These are phyloP conservation scores for Micoletzkya japonica DNA, from an alignment of 2,888 invertebrate genomes.

Conservation along the genomic window DNA sequence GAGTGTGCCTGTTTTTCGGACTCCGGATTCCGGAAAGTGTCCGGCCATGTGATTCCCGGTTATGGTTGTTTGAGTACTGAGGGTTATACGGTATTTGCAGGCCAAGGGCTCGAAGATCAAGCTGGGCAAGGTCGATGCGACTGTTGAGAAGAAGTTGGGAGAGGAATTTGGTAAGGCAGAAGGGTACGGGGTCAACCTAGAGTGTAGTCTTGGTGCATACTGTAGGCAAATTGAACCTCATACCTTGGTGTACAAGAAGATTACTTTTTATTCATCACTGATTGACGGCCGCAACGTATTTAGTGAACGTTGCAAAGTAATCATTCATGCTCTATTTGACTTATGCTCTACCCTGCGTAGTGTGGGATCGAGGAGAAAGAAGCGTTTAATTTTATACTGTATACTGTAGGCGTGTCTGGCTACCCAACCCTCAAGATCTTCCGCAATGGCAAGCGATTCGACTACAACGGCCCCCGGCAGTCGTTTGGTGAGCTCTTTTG, in stretches of 20 bases:
- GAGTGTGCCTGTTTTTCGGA: constrained; percentile 29
- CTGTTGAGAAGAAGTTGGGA: constrained; percentile 67
- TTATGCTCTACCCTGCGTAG: background rate
- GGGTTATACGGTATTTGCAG: constrained; percentile 28
- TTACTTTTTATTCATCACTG: too few species aligned
- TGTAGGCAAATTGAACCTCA: background rate
- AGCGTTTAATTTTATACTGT: too few species aligned
- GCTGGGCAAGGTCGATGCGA: constrained; percentile 70
- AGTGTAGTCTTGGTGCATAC: background rate
- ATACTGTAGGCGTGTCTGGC: constrained; percentile 65
- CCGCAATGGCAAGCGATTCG: constrained; percentile 67
- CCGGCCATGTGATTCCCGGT: too few species aligned
- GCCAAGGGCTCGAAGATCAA: constrained; percentile 64
- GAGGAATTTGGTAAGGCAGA: constrained; percentile 64
- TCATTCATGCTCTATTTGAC: too few species aligned
- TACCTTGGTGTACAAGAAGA: too few species aligned
- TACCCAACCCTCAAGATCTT: constrained; percentile 70
- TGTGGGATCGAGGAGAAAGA: background rate
- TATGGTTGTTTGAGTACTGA: too few species aligned
- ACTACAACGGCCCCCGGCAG: constrained; percentile 69
- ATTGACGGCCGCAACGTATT: too few species aligned
- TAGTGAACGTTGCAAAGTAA: too few species aligned
- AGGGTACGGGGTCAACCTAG: background rate
- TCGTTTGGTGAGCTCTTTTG: constrained; percentile 45
- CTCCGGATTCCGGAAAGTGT: too few species aligned